Evolutionary conservation across 1,140 invertebrate genomes (phyloP), one percentile per base, ranked within the genome.

Genomic region (Gonatopus flavifemur): DNA sequence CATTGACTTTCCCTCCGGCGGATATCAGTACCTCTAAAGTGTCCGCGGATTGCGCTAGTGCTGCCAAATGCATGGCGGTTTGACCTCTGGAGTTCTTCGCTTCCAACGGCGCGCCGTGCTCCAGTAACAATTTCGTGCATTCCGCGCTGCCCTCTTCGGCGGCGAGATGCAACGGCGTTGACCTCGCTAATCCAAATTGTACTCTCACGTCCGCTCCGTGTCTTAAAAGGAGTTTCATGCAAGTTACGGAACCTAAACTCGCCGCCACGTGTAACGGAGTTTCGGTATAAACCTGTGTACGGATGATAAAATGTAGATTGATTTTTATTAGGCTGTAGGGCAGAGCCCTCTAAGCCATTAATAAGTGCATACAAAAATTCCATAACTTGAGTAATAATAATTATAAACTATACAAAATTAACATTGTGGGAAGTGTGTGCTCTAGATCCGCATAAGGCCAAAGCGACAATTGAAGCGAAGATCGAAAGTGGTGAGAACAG

Each of bases 241-340:
- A 88, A 40, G 78, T 76, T 0, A 81, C 75, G 21, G 84, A 84
- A 8, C 90, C 90, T 24, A 89, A 72, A 35, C 86, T 82, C 13
- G 89, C 86, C 8, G 90, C 90, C 3, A 92, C 85, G 55, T 93
- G 91, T 3, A 94, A 68, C 0, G 91, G 89, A 0, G 90, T 91
- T 76, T 92, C 89, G 3, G 87, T 90, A 56, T 86, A 90, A 19
- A 90, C 84, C 83, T 86, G 47, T 30, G n/a, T 31, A 32, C 2
- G 20, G n/a, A n/a, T n/a, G n/a, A n/a, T n/a, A n/a, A n/a, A n/a
- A n/a, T n/a, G n/a, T n/a, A n/a, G n/a, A n/a, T n/a, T n/a, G n/a
- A n/a, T n/a, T n/a, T n/a, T n/a, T n/a, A n/a, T n/a, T n/a, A n/a
- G n/a, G n/a, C n/a, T n/a, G n/a, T n/a, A n/a, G n/a, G n/a, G n/a